Evolutionary conservation across 2,113 vertebrate species (phyloP).

Genomic region (Gadus macrocephalus): DNA sequence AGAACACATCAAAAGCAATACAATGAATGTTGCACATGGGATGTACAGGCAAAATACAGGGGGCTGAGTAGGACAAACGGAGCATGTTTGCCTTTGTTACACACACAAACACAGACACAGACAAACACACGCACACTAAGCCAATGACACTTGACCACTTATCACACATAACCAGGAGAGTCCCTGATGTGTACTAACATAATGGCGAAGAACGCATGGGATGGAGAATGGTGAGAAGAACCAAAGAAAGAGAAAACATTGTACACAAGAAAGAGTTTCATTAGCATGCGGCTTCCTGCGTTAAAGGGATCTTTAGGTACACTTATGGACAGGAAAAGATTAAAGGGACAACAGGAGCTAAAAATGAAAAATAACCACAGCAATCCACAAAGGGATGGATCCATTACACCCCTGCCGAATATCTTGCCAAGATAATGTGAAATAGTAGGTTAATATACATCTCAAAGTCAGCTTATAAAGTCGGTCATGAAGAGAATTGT

Average conservation of each 20-base stretch:
- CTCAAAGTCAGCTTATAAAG: too few species aligned
- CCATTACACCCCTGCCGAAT: too few species aligned
- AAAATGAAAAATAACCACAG: too few species aligned
- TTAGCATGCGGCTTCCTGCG: slow-evolving; percentile 47
- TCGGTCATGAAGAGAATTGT: too few species aligned
- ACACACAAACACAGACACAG: not conserved
- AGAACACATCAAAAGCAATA: slow-evolving; percentile 64
- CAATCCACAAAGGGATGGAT: too few species aligned
- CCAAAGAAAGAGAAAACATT: slow-evolving; percentile 37
- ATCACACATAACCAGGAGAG: slow-evolving; percentile 66
- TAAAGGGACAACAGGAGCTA: too few species aligned
- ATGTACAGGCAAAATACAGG: slow-evolving; percentile 58
- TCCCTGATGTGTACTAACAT: slow-evolving; percentile 64
- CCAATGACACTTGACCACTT: slow-evolving; percentile 67
- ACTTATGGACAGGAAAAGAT: slow-evolving; percentile 44
- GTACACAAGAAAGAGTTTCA: slow-evolving; percentile 51
- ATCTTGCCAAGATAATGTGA: too few species aligned
- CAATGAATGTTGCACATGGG: slow-evolving; percentile 65
- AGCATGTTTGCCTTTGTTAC: slow-evolving; percentile 50
- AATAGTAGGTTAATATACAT: too few species aligned
- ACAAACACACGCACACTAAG: slow-evolving; percentile 50
- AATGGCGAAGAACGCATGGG: slow-evolving; percentile 63
- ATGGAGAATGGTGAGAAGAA: slow-evolving; percentile 50
- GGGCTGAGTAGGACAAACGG: slow-evolving; percentile 35
- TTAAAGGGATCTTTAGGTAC: not conserved